A percentile compares a stretch with the other conserved stretches of the same genome.
These are phyloP conservation scores for Nothocercus julius DNA, from an alignment of 2,113 vertebrate genomes.

Conservation along the genomic window DNA sequence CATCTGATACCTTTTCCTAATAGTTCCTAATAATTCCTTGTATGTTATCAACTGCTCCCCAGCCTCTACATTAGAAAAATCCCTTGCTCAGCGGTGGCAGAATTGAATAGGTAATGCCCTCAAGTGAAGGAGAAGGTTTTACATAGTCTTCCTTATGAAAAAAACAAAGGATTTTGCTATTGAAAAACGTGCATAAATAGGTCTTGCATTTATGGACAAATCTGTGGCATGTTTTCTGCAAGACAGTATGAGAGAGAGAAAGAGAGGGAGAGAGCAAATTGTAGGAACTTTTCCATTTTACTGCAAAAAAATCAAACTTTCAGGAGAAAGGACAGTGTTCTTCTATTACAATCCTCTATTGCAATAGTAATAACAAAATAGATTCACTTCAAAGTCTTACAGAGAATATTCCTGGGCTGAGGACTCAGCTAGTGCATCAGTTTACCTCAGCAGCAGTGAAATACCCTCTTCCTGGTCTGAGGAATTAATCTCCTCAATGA, in stretches of 20 bases:
- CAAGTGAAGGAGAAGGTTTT: background rate
- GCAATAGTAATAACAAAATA: background rate
- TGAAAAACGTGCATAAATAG: background rate
- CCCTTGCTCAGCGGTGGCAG: background rate
- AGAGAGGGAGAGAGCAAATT: background rate
- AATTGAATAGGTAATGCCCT: background rate
- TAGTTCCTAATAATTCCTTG: background rate
- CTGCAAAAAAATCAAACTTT: background rate
- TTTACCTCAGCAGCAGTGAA: background rate
- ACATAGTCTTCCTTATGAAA: background rate
- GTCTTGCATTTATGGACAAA: background rate
- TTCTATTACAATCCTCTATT: background rate
- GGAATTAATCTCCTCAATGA: constrained; percentile 42
- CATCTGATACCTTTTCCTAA: background rate
- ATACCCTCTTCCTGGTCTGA: background rate
- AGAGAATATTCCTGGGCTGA: background rate
- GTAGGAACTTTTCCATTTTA: background rate
- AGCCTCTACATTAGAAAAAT: background rate
- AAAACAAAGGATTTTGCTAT: background rate
- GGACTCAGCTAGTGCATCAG: background rate
- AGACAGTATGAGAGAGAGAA: background rate
- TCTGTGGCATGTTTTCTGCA: background rate
- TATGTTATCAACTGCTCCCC: background rate
- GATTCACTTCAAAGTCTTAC: background rate
- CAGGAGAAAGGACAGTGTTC: background rate